These are phyloP conservation scores for Tetanocera ferruginea DNA, from an alignment of 2,888 invertebrate genomes.

Conservation along the genomic window DNA sequence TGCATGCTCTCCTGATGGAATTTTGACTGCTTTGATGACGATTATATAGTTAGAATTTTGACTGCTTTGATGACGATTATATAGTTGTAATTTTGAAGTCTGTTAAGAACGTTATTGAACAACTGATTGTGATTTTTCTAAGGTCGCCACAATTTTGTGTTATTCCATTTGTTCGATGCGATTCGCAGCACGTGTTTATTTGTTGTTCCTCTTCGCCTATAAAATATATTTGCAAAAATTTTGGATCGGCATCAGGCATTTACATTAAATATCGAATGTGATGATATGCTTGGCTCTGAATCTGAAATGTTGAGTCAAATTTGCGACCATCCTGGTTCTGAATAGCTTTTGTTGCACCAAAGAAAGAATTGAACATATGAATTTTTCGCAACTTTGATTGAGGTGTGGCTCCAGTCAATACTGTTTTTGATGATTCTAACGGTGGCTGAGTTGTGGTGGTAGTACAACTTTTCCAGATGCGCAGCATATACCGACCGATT, in stretches of 20 bases:
- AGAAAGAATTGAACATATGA: slow-evolving; percentile 9
- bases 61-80: slow-evolving; percentile 49
- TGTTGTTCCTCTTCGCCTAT: slow-evolving; percentile 43
- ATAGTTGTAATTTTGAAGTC: slow-evolving; percentile 37
- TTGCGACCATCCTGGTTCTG: too few species aligned
- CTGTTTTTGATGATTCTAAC: too few species aligned
- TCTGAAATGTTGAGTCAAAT: too few species aligned
- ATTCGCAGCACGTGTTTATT: slow-evolving; percentile 40
- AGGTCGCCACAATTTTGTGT: slow-evolving; percentile 34
- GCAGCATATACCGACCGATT: too few species aligned
- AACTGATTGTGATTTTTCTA: slow-evolving; percentile 37
- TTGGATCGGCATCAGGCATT: slow-evolving; percentile 23
- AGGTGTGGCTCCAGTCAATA: background rate
- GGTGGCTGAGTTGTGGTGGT: too few species aligned
- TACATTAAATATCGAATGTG: slow-evolving; percentile 32
- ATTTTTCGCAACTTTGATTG: slow-evolving; percentile 20
- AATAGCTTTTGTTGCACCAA: slow-evolving; percentile 28
- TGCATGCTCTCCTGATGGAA: slow-evolving; percentile 54
- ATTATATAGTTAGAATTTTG: slow-evolving; percentile 48
- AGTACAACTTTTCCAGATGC: too few species aligned
- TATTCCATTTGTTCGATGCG: slow-evolving; percentile 19
- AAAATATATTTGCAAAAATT: slow-evolving; percentile 40
- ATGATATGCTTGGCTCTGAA: slow-evolving; percentile 37
- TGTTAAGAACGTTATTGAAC: slow-evolving; percentile 43
- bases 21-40: slow-evolving; percentile 53